A percentile compares a stretch with the other conserved stretches of the same genome.
These are phyloP conservation scores for Oreamnos americanus DNA, from an alignment of 2,113 vertebrate genomes.

Conservation along the genomic window DNA sequence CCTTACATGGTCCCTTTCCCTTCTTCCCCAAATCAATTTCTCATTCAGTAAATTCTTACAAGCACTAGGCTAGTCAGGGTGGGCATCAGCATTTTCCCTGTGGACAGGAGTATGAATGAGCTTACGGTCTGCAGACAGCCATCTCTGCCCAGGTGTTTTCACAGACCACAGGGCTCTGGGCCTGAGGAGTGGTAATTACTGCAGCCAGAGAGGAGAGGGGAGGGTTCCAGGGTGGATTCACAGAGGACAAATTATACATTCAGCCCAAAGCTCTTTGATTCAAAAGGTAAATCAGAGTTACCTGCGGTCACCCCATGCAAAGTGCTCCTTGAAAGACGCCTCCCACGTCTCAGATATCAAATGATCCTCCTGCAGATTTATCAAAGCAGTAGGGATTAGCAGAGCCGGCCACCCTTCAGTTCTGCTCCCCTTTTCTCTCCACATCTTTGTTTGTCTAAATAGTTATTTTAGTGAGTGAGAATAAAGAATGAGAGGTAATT, in stretches of 20 bases:
- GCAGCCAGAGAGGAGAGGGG: background rate
- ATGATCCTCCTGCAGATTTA: slow-evolving; percentile 79
- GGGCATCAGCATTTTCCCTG: background rate
- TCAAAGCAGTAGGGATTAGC: slow-evolving; percentile 81
- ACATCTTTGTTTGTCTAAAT: slow-evolving; percentile 83
- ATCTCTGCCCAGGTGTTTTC: background rate
- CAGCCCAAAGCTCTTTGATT: background rate
- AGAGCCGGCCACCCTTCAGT: slow-evolving; percentile 73
- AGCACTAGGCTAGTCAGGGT: background rate
- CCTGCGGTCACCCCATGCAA: slow-evolving; percentile 54
- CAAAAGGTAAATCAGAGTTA: slow-evolving; percentile 15
- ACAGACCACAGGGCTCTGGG: background rate
- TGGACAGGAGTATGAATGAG: background rate
- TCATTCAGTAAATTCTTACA: background rate
- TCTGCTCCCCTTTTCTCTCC: slow-evolving; percentile 76
- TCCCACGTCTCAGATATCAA: slow-evolving; percentile 67
- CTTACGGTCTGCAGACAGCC: background rate
- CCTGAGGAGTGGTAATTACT: background rate
- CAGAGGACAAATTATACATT: slow-evolving; percentile 35
- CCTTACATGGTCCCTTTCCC: background rate
- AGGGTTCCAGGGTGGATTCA: background rate
- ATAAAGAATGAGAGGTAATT: slow-evolving; percentile 86
- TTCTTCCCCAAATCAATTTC: background rate
- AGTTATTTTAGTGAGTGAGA: slow-evolving; percentile 83
- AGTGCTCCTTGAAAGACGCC: slow-evolving; percentile 40